Base-by-base conservation (phyloP, 2,113 vertebrate species). In the Cynopterus brachyotis region DNA sequence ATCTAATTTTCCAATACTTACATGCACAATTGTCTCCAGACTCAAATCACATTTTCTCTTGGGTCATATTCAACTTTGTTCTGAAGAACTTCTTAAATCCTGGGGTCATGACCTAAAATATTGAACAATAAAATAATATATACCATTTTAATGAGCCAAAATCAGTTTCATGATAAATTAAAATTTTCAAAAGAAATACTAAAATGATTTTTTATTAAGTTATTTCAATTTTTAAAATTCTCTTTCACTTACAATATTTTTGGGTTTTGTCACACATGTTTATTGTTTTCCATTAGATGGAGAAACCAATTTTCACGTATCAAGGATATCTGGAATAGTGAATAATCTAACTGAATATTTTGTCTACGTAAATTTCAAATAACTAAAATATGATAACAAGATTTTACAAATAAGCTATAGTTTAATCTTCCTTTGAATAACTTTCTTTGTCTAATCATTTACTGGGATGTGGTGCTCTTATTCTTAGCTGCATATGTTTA, bases 1-100 rank as follows among this genome's bases (percentile, higher is more conserved):
- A 96, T 96, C 53, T 94, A 83, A 94, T 97, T 97, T 96, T 42
- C 82, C 13, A 60, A 94, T 35, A 87, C 95, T 96, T 91, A 98
- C 96, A 95, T 28, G 9, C 59, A 96, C 64, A 94, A 1, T 69
- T 96, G 83, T 13, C 40, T 96, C 93, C 95, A 97, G 72, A 96
- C 47, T 81, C 70, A 95, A 97, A 92, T 75, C 96, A 96, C 62
- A 67, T 86, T 91, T 80, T 95, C 76, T 76, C 88, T 93, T 73
- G 30, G 32, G 66, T 76, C 89, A 80, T 35, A 50, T 40, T 72
- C 22, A 30, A 83, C 55, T 53, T 67, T 26, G 2, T 60, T 75
- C 86, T 95, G 86, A 64, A 6, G 64, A 93, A 64, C 10, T 92
- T 95, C 92, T 96, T 81, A 92, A 87, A 80, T 16, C 82, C 87